Conservation (phyloP, 2,797 vertebrate species). For the Leptatherina wallacei region DNA sequence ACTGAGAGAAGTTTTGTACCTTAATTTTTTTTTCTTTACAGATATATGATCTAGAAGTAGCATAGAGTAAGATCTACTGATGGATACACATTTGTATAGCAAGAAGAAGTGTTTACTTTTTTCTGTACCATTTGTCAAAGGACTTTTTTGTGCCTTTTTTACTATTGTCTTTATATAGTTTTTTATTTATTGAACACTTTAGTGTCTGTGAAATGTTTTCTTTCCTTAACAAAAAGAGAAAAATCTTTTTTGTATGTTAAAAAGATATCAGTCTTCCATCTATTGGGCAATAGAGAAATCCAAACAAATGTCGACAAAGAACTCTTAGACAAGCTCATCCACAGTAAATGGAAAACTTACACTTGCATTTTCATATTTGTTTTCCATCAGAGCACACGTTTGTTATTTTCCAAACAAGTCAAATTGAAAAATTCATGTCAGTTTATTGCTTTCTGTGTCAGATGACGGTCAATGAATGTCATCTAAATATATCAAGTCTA, state of each 20-base stretch:
- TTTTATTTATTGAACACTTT: slow-evolving; percentile 88
- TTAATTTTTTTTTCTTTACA: slow-evolving; percentile 81
- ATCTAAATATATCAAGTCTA: slow-evolving; percentile 26
- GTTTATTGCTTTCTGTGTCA: slow-evolving; percentile 37
- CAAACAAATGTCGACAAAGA: slow-evolving; percentile 78
- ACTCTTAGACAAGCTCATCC: slow-evolving; percentile 37
- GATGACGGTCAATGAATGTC: slow-evolving; percentile 49
- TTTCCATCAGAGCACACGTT: slow-evolving; percentile 54
- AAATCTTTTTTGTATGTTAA: slow-evolving; percentile 85
- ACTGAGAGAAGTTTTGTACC: slow-evolving; percentile 92
- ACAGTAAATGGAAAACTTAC: slow-evolving; percentile 51
- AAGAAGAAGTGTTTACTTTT: slow-evolving; percentile 90
- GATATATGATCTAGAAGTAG: slow-evolving; percentile 83
- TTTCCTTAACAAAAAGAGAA: slow-evolving; percentile 75
- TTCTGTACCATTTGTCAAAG: slow-evolving; percentile 92
- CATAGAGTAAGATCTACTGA: slow-evolving; percentile 86
- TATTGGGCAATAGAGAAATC: slow-evolving; percentile 91
- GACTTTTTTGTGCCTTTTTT: slow-evolving; percentile 99
- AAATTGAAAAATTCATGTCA: slow-evolving; percentile 30
- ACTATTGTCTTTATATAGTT: slow-evolving; percentile 94
- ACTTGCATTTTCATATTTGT: slow-evolving; percentile 39
- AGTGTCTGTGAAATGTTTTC: slow-evolving; percentile 84
- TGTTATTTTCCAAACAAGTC: slow-evolving; percentile 6
- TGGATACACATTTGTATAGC: slow-evolving; percentile 88
- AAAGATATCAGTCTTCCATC: slow-evolving; percentile 92